Conservation (phyloP, 2,113 vertebrate species). For the Ageneiosus marmoratus region DNA sequence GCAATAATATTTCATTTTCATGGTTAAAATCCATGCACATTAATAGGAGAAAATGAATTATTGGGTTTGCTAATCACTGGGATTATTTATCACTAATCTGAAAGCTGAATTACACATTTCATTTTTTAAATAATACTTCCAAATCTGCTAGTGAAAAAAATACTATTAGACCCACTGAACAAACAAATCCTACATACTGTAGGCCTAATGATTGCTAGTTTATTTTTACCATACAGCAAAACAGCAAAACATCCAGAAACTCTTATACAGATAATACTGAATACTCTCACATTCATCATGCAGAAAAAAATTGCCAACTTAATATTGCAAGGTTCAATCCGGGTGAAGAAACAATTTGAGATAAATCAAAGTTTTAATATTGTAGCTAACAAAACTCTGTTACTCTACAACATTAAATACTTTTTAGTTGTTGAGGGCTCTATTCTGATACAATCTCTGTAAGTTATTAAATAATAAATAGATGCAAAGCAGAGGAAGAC, state of each 20-base stretch:
- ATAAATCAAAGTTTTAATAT: not conserved
- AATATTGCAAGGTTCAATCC: not conserved
- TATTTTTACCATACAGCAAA: not conserved
- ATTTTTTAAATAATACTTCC: not conserved
- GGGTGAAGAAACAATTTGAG: not conserved
- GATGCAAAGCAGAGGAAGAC: not conserved
- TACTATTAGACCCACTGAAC: not conserved
- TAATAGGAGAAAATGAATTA: not conserved
- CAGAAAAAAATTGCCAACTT: not conserved
- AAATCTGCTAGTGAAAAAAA: not conserved
- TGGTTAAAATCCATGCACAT: not conserved
- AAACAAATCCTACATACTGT: not conserved
- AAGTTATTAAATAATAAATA: not conserved
- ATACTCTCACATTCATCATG: not conserved
- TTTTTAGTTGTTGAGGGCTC: not conserved
- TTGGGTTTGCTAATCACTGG: not conserved
- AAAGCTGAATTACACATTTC: not conserved
- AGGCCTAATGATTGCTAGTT: not conserved
- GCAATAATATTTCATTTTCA: not conserved
- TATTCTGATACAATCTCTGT: not conserved
- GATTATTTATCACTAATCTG: not conserved
- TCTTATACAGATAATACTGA: not conserved
- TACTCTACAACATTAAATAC: not conserved
- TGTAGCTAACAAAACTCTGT: not conserved
- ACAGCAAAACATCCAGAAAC: not conserved